Conservation (phyloP, 2,888 invertebrate species). For the Patella ulyssiponensis region DNA sequence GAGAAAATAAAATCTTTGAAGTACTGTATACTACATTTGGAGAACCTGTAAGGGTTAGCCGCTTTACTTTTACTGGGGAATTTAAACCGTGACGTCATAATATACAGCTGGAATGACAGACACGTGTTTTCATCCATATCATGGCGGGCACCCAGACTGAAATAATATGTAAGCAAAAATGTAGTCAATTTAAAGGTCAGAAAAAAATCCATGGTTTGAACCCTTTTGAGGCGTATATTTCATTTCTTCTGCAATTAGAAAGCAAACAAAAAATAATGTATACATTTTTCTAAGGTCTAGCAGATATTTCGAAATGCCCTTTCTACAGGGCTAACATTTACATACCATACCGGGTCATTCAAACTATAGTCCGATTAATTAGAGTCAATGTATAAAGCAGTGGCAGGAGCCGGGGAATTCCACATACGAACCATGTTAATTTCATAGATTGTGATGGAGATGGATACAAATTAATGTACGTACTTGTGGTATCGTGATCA, state of each 20-base stretch:
- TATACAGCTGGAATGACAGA: conserved; percentile 39
- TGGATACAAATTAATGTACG: too few relatives aligned
- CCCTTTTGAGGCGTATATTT: too few relatives aligned
- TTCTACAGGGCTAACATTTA: too few relatives aligned
- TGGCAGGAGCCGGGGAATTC: too few relatives aligned
- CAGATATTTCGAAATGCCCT: background rate
- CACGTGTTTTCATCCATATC: conserved; percentile 49
- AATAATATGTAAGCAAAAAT: background rate
- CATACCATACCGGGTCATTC: too few relatives aligned
- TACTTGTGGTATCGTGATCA: too few relatives aligned
- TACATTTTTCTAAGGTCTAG: background rate
- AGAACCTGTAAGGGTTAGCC: conserved; percentile 44
- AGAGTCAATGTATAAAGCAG: too few relatives aligned
- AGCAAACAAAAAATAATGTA: too few relatives aligned
- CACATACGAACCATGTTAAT: too few relatives aligned
- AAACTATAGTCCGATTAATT: too few relatives aligned
- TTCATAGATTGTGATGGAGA: too few relatives aligned
- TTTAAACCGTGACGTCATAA: conserved; percentile 47
- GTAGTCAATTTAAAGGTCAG: background rate
- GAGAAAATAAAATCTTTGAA: conserved; percentile 40
- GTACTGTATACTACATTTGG: conserved; percentile 39
- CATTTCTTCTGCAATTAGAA: too few relatives aligned
- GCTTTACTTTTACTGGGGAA: conserved; percentile 38
- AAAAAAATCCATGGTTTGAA: background rate
- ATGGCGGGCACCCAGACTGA: conserved; percentile 42